Base-by-base conservation (phyloP, 2,888 invertebrate genomes). In the Nomada lathburiana region DNA sequence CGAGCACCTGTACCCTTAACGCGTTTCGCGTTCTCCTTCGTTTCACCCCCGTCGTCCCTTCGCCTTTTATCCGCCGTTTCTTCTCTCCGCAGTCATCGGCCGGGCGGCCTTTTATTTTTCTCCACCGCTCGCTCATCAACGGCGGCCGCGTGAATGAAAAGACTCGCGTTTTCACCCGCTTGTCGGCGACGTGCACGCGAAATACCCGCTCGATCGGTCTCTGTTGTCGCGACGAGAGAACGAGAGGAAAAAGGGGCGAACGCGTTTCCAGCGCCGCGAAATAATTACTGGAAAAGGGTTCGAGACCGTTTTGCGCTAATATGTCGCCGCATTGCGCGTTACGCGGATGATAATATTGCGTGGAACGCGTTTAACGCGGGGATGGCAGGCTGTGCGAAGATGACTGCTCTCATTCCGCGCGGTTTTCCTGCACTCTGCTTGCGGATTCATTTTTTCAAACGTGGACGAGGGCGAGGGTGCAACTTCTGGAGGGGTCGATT, bases 71-170 rank as follows among this genome's bases (percentile, higher is more conserved):
- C 76, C 68, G 16, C 44, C 69, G 42, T 11, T 67, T 23, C 23
- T 47, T 20, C 9, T 18, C 50, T 50, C 50, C 18, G 20, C 53
- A 3, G 57, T 11, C 5, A 10, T 18, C 64, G 50, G 57, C 23
- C 23, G 42, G 62, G 13, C 29, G 16, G 44, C 36, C n/a, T 4
- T 26, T 55, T n/a, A 3, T 20, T 57, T 53, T 3, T 29, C 13
- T 16, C 3, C 50, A 57, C n/a, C 57, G 2, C 20, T 53, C 76
- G 55, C 20, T 67, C 77, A 29, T 64, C 65, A 29, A 16, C 71
- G 13, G 5, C 53, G 60, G 18, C 63, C 26, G 57, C 47, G 59
- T 42, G 59, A 71, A 71, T 71, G 76, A 71, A 71, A 76, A 71
- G 64, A 16, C 71, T 50, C 42, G 29, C 44, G 68, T 75, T 62